Evolutionary conservation across 1,140 invertebrate species (phyloP).

Genomic region (Pogonognathellus flavescens): DNA sequence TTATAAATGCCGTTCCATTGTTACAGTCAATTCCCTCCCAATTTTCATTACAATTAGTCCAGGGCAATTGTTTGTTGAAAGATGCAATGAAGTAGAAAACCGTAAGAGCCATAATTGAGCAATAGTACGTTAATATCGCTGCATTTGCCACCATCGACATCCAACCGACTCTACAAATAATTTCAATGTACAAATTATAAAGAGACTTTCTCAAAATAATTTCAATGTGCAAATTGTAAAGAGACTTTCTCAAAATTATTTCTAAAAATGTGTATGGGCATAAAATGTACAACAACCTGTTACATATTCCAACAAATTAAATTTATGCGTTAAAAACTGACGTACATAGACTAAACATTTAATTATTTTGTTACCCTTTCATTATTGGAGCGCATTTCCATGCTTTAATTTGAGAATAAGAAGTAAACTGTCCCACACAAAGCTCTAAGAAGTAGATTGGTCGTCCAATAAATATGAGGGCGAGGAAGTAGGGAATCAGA

Average conservation of each 20-base stretch:
- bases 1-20: too few relatives aligned
- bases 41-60: conserved; percentile 68
- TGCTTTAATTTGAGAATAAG: conserved; percentile 69
- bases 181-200: too few relatives aligned
- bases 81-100: conserved; percentile 71
- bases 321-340: too few relatives aligned
- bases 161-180: conserved; percentile 65
- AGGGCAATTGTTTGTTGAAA: conserved; percentile 68
- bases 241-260: too few relatives aligned
- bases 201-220: too few relatives aligned
- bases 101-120: conserved; percentile 70
- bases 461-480: conserved; percentile 74
- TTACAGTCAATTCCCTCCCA: conserved; percentile 60
- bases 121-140: conserved; percentile 70
- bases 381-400: conserved; percentile 68
- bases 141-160: conserved; percentile 63
- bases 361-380: conserved; percentile 68
- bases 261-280: too few relatives aligned
- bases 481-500: conserved; percentile 75
- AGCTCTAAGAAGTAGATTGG: conserved; percentile 73
- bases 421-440: conserved; percentile 73
- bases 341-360: too few relatives aligned
- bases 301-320: too few relatives aligned
- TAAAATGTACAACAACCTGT: too few relatives aligned
- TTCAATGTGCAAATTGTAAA: too few relatives aligned